Evolutionary conservation across 2,113 vertebrate species (phyloP), one percentile per base, ranked within the genome.

Genomic region (Upupa epops): DNA sequence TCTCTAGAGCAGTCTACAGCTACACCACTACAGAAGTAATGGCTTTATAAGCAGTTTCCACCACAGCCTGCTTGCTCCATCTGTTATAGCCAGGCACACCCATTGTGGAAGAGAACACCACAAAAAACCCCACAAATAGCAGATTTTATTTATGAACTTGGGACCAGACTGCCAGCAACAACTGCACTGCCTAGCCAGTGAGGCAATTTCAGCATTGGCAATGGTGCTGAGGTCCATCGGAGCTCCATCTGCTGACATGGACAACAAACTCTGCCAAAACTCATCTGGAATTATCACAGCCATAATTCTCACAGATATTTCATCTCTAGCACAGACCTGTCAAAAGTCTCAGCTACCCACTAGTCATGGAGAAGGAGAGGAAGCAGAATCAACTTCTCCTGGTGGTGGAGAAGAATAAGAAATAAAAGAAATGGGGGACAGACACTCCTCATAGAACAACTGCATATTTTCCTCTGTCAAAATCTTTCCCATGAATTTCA

Each of bases 191-290:
- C 76, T 46, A 52, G 73, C 46, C 86, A 82, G 51, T 1, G 34
- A 92, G 52, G 45, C 82, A 70, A 46, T 81, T 88, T 31, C 42
- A 68, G 64, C 0, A 45, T 9, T 92, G 87, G 89, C 86, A 88
- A 1, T 0, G 0, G 42, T 65, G 66, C 21, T 0, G 3, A 80
- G 69, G 71, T 72, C 82, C 91, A 83, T 45, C 24, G 42, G 81
- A 85, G 78, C 90, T 94, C 83, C 94, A 95, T 95, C 94, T 95
- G 92, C 93, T 94, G 91, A 91, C 82, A 83, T 0, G 8, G 49
- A 87, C 48, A 86, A 69, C 65, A 42, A 48, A 37, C 60, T 48
- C 26, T 0, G 84, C 86, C 92, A 92, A 73, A 84, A 79, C 72
- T 70, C 32, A 3, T 36, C 65, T 8, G 7, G 46, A 90, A 89